phyloP scores from a whole-genome alignment of 2,797 vertebrate genomes.

The Capromys pilorides region DNA sequence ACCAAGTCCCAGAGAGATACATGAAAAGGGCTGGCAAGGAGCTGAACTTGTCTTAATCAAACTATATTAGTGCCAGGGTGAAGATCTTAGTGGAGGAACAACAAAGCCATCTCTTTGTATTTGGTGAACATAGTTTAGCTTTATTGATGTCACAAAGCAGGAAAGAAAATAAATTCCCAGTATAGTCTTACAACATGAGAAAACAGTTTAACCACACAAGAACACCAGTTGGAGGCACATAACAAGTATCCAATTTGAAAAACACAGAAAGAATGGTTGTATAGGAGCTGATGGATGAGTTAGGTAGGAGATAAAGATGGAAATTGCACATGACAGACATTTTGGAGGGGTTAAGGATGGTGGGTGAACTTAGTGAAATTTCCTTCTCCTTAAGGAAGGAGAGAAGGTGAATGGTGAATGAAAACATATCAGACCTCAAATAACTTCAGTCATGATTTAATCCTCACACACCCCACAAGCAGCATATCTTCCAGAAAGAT shows the following conservation, averaged over 20 bases:
- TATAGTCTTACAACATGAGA: slow-evolving; percentile 8
- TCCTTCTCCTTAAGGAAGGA: neutral
- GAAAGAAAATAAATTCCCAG: slow-evolving; percentile 12
- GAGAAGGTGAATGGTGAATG: neutral
- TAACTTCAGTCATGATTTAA: neutral
- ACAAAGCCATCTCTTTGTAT: neutral
- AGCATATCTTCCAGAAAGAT: neutral
- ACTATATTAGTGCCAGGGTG: neutral
- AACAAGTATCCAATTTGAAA: slow-evolving; percentile 25
- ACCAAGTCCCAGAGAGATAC: neutral
- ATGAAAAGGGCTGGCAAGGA: neutral
- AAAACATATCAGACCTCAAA: neutral
- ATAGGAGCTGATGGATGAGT: neutral
- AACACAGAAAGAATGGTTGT: neutral
- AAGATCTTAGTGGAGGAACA: slow-evolving; percentile 47
- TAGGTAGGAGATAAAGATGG: slow-evolving; percentile 2
- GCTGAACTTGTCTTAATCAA: slow-evolving; percentile 37
- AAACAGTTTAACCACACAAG: neutral
- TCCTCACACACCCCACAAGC: neutral
- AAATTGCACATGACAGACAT: neutral
- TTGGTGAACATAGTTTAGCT: slow-evolving; percentile 27
- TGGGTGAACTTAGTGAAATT: neutral
- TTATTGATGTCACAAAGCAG: neutral
- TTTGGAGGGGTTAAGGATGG: neutral
- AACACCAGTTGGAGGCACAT: neutral